Percentiles rank a stretch among this genome's conserved stretches.
phyloP scores from a whole-genome alignment of 1,140 invertebrate genomes.

The Octopus bimaculoides region DNA sequence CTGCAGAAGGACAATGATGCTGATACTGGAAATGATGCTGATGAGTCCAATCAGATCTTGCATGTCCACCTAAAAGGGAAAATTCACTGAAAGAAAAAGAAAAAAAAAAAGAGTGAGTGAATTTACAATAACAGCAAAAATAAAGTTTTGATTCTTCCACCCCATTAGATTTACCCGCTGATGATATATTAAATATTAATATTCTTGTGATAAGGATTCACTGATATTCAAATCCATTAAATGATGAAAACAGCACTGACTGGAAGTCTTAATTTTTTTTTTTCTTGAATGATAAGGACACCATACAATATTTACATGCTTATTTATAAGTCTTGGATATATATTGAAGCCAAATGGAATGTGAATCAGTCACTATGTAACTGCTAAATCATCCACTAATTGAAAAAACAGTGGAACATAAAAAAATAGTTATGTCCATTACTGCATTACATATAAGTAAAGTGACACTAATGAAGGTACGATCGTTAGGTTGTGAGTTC shows the following conservation, averaged over 20 bases:
- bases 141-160: not conserved
- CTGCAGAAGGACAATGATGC: not conserved
- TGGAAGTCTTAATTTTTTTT: not conserved
- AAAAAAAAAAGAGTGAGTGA: not conserved
- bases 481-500: too few species aligned
- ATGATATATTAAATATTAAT: not conserved
- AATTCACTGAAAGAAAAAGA: not conserved
- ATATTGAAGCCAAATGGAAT: too few species aligned
- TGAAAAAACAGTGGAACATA: too few species aligned
- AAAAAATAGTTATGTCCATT: too few species aligned
- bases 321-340: too few species aligned
- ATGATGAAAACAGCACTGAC: not conserved
- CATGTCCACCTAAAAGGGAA: constrained; percentile 3
- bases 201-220: not conserved
- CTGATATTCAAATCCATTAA: not conserved
- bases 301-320: too few species aligned
- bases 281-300: too few species aligned
- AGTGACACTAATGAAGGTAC: too few species aligned
- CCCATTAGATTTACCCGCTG: not conserved
- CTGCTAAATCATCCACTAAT: too few species aligned
- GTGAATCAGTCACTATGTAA: too few species aligned
- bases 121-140: not conserved
- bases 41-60: not conserved
- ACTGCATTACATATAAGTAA: too few species aligned
- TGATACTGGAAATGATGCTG: constrained; percentile 8